Evolutionary conservation across 1,140 invertebrate genomes (phyloP), one percentile per base, ranked within the genome.

Genomic region (Drosophila lowei): DNA sequence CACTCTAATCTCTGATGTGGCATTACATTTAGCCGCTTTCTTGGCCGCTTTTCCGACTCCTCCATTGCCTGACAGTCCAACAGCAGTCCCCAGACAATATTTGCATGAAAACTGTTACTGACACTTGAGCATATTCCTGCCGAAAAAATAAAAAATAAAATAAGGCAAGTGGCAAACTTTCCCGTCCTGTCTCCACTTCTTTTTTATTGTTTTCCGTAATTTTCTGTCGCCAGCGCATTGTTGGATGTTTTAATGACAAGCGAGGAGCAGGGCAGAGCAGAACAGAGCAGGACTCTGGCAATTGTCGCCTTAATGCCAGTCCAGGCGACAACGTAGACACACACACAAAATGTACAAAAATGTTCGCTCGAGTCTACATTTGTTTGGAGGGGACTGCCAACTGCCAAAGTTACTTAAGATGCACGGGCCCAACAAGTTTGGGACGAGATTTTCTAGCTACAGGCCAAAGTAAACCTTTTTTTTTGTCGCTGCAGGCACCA

Each of bases 51-150:
- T 52, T 38, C 4, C 41, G 34, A 54, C 15, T 57, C 15, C 11
- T 13, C 34, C 47, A 55, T 44, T 72, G 70, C 11, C 34, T 38
- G 34, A 41, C 56, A 61, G 63, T 43, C n/a, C 34, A 25, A 61
- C 71, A 60, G 72, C 85, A 57, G 53, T 88, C 72, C 75, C 78
- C 65, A 76, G 78, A 86, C 78, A 81, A 70, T 88, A 76, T 83
- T 88, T 88, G 78, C 83, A 88, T 83, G 78, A 76, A 79, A 89
- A 89, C 84, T 84, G 84, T 84, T 84, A 83, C 84, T 77, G 79
- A 71, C 84, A 89, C 84, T 88, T 88, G 68, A 84, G 80, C 76
- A 76, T 85, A 80, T 85, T 76, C 74, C 61, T 81, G 71, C 64
- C 71, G 79, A 85, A 76, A 86, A 76, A 55, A 74, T 43, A 47